These are phyloP conservation scores for Caenorhabditis latens DNA, from an alignment of 1,140 invertebrate genomes.

Conservation along the genomic window DNA sequence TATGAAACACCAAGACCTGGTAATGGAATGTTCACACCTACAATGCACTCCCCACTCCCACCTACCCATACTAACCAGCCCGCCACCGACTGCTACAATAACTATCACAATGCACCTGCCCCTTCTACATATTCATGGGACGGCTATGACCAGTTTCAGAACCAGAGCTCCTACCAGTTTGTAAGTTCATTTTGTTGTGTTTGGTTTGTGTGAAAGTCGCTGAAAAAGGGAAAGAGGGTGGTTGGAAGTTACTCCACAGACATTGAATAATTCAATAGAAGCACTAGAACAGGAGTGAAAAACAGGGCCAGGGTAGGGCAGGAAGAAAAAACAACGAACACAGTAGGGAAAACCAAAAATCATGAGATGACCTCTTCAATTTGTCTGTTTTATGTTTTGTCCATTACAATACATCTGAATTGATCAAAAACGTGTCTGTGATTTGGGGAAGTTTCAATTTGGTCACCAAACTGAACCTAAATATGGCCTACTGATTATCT, in stretches of 20 bases:
- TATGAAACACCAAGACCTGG: neutral
- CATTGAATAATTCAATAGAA: slow-evolving; percentile 41
- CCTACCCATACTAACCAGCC: neutral
- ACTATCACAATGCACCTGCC: neutral
- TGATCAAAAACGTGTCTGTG: neutral
- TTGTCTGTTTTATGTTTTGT: neutral
- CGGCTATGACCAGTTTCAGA: neutral
- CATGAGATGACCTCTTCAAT: neutral
- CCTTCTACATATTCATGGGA: neutral
- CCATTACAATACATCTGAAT: neutral
- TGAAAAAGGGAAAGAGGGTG: neutral
- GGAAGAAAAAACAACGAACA: neutral
- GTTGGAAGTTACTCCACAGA: neutral
- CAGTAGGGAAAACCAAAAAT: slow-evolving; percentile 10
- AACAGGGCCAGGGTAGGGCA: neutral
- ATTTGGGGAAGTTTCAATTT: neutral
- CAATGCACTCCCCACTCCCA: neutral
- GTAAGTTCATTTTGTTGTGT: slow-evolving; percentile 36
- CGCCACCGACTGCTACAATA: neutral
- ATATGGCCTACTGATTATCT: too few relatives aligned
- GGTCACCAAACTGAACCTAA: too few relatives aligned
- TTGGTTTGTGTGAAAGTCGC: neutral
- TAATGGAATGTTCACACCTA: slow-evolving; percentile 3
- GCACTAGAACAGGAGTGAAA: slow-evolving; percentile 25
- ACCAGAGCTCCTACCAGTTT: neutral